Evolutionary conservation across 1,140 invertebrate species (phyloP).

Genomic region (Periplaneta americana): DNA sequence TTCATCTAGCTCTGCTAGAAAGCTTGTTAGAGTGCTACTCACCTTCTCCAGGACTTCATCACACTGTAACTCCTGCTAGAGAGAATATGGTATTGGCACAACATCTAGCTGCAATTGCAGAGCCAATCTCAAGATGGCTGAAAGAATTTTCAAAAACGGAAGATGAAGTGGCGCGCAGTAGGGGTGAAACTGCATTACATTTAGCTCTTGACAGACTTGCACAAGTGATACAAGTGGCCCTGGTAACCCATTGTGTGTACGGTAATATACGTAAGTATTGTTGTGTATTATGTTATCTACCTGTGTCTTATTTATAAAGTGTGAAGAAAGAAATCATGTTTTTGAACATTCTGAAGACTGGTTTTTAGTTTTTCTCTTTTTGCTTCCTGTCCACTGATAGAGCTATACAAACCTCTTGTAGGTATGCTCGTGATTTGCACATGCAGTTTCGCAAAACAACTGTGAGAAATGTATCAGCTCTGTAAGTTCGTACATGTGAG

Average conservation of each 20-base stretch:
- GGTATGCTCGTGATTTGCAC: too few species aligned
- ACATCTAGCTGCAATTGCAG: slow-evolving; percentile 36
- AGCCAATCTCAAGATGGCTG: slow-evolving; percentile 24
- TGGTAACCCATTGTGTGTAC: slow-evolving; percentile 67
- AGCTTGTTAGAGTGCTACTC: slow-evolving; percentile 49
- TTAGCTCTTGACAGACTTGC: slow-evolving; percentile 61
- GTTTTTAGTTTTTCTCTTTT: too few species aligned
- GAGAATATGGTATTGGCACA: slow-evolving; percentile 42
- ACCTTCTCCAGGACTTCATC: background rate
- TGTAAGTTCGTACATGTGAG: too few species aligned
- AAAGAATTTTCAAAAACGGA: background rate
- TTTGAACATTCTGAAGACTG: too few species aligned
- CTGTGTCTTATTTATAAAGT: too few species aligned
- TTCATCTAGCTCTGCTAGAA: slow-evolving; percentile 58
- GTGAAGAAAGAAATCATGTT: too few species aligned
- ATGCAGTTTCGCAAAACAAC: too few species aligned
- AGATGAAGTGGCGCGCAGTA: background rate
- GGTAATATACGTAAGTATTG: slow-evolving; percentile 55
- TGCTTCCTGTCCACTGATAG: too few species aligned
- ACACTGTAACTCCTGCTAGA: slow-evolving; percentile 13
- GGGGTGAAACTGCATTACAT: background rate
- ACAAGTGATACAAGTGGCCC: slow-evolving; percentile 67
- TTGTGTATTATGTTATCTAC: background rate
- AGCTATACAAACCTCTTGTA: too few species aligned
- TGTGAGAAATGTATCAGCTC: too few species aligned